Evolutionary conservation across 1,140 invertebrate species (phyloP).

Genomic region (Pachypeltis micranthus): DNA sequence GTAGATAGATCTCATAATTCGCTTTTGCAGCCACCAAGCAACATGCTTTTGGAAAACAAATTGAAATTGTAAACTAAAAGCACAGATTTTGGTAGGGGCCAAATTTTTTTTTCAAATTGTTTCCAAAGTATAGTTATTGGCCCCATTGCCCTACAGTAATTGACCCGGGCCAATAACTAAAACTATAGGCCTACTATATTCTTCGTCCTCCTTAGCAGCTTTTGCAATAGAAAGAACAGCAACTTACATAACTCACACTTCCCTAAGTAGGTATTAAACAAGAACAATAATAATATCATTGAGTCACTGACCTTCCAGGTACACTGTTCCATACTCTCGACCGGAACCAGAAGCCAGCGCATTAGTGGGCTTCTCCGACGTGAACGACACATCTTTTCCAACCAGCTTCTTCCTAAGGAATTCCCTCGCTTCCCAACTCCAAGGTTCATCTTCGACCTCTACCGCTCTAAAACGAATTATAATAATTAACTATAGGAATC

Average conservation of each 20-base stretch:
- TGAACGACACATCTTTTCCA: conserved; percentile 77
- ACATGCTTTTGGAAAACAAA: too few species aligned
- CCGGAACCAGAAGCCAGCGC: conserved; percentile 17
- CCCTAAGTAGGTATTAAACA: neutral
- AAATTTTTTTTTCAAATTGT: too few species aligned
- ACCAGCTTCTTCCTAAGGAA: conserved; percentile 84
- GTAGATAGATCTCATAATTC: too few species aligned
- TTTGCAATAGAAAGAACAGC: neutral
- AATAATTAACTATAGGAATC: neutral
- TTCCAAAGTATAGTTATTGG: too few species aligned
- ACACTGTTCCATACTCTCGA: conserved; percentile 75
- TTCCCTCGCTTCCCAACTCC: conserved; percentile 92
- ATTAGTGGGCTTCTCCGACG: conserved; percentile 54
- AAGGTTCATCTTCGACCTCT: conserved; percentile 80
- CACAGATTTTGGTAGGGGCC: too few species aligned
- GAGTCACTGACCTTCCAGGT: conserved; percentile 47
- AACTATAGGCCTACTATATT: neutral
- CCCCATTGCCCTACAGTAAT: too few species aligned
- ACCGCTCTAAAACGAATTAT: conserved; percentile 31
- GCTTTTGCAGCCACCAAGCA: too few species aligned
- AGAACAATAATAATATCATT: neutral
- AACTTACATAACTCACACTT: neutral
- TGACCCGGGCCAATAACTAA: too few species aligned
- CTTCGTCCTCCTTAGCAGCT: neutral
- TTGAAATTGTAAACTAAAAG: too few species aligned